Percentiles rank a stretch among this genome's conserved stretches.
Conservation (phyloP, 2,113 vertebrate species). For the Neogobius melanostomus region DNA sequence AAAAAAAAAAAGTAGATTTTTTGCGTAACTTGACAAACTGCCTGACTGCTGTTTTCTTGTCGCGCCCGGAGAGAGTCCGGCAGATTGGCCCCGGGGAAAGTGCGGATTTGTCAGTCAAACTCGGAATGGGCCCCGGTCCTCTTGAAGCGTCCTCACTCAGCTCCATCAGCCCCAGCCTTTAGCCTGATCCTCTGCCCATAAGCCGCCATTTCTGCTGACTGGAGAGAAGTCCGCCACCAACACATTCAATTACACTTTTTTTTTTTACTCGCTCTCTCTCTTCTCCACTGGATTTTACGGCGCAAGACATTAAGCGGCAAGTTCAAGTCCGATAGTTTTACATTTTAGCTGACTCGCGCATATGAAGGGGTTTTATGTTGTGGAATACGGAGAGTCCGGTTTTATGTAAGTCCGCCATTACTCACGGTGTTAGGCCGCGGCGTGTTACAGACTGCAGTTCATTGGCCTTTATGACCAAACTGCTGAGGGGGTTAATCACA, state of each 20-base stretch:
- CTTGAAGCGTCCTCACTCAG: background rate
- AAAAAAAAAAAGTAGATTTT: too few species aligned
- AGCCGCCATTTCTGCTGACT: conserved; percentile 54
- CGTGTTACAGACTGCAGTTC: conserved; percentile 20
- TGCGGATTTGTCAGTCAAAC: conserved; percentile 25
- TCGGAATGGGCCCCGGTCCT: background rate
- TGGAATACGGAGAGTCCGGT: conserved; percentile 23
- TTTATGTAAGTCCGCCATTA: conserved; percentile 33
- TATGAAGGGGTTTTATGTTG: conserved; percentile 37
- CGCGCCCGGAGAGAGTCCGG: background rate
- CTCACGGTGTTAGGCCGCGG: conserved; percentile 34
- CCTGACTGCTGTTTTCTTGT: background rate
- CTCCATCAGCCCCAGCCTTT: conserved; percentile 13
- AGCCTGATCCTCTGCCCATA: conserved; percentile 20
- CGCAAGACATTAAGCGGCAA: conserved; percentile 52
- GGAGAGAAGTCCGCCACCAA: conserved; percentile 38
- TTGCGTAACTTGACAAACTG: background rate
- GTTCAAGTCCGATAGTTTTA: conserved; percentile 41
- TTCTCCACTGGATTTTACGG: conserved; percentile 39
- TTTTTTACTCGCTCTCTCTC: background rate
- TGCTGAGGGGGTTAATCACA: background rate
- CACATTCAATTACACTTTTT: conserved; percentile 48
- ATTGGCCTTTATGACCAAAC: background rate
- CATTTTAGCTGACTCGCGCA: conserved; percentile 48
- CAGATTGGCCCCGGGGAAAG: background rate